Evolutionary conservation across 2,888 invertebrate species (phyloP), one percentile per base, ranked within the genome.

Genomic region (Bombylius major): DNA sequence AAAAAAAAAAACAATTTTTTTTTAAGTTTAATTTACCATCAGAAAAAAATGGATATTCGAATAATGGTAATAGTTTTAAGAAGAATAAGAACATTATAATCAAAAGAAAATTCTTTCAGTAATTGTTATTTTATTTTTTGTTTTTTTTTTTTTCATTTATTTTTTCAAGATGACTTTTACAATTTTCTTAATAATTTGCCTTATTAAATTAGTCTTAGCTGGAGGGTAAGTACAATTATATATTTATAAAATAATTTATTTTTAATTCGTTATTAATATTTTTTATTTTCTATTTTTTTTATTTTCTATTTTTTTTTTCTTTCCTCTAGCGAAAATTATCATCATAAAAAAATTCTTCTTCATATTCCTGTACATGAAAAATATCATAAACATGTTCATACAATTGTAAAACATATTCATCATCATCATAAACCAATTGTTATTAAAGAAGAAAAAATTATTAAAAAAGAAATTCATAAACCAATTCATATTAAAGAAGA

Each of bases 401-500:
- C 74, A 4, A 64, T 73, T 31, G 65, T 72, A 4, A 74, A 73
- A 57, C 71, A 73, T 56, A 66, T 74, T 23, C 74, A 74, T 61
- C 73, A 74, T 61, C 73, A 74, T 62, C 73, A 73, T 60, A 73
- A 73, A 63, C 74, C 73, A 42, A 67, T 71, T 58, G 66, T 74
- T 14, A 64, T 72, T n/a, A 74, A 73, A 62, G 72, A 73, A 63
- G 73, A 73, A 58, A 74, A 73, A 61, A 66, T 71, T 23, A 70
- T 74, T 34, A 69, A 72, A 48, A 67, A 72, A 47, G 71, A 71
- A 59, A 66, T 71, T 54, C 56, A 60, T 52, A 70, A 69, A 54
- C 73, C 74, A 49, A 65, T 71, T 51, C 66, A 70, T 47, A 67
- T 70, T 47, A 67, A 68, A 55, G 61, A 66, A 45, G 67, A 69